Evolutionary conservation across 2,888 invertebrate species (phyloP).

Genomic region (Mesoligia furuncula): DNA sequence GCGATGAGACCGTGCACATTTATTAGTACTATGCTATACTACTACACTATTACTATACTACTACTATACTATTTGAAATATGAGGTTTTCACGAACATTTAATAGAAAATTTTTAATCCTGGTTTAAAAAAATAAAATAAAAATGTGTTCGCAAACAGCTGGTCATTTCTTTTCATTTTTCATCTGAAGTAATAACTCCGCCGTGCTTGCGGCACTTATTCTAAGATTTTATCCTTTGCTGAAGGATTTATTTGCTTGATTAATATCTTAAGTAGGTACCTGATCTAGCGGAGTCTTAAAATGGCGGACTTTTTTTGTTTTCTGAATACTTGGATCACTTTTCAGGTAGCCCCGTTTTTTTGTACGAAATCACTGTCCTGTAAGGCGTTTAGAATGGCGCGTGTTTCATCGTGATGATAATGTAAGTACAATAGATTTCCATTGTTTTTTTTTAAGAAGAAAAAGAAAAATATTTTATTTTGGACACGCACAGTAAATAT

Average conservation of each 20-base stretch:
- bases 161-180: constrained; percentile 12
- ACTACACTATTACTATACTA: too few species aligned
- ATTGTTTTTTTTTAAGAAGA: neutral
- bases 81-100: constrained; percentile 18
- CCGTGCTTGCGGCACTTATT: constrained; percentile 6
- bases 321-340: neutral
- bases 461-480: too few species aligned
- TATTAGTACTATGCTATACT: too few species aligned
- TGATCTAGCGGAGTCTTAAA: neutral
- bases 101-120: constrained; percentile 16
- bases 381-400: neutral
- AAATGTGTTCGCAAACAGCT: constrained; percentile 34
- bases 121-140: constrained; percentile 10
- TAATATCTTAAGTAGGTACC: constrained; percentile 20
- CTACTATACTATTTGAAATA: constrained; percentile 9
- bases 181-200: constrained; percentile 29
- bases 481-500: too few species aligned
- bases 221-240: constrained; percentile 25
- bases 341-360: neutral
- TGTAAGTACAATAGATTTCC: neutral
- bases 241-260: constrained; percentile 37
- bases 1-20: too few species aligned
- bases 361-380: neutral
- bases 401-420: neutral
- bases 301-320: neutral